Evolutionary conservation across 2,888 invertebrate species (phyloP).

Genomic region (Nudaria mundana): DNA sequence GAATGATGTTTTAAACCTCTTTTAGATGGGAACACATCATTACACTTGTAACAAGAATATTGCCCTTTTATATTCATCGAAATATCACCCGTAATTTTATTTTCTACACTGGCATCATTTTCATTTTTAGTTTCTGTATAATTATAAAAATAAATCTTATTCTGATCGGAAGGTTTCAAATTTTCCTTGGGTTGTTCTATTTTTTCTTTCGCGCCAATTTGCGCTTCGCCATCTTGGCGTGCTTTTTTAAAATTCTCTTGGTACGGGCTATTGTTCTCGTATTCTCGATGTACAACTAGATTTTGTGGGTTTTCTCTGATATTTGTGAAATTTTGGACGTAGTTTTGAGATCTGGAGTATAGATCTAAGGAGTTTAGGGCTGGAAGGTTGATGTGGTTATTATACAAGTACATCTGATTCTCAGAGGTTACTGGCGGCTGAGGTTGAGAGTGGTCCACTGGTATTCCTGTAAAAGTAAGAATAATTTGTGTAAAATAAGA

Average conservation of each 20-base stretch:
- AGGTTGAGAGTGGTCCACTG: conserved; percentile 38
- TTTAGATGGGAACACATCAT: conserved; percentile 62
- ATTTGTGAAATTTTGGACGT: conserved; percentile 49
- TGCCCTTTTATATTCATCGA: conserved; percentile 65
- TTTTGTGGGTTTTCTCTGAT: conserved; percentile 68
- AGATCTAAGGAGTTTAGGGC: conserved; percentile 49
- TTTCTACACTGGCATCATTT: conserved; percentile 41
- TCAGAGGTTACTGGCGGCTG: conserved; percentile 43
- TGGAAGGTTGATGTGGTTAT: conserved; percentile 51
- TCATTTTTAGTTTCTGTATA: conserved; percentile 29
- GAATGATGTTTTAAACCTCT: conserved; percentile 64
- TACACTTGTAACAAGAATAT: conserved; percentile 66
- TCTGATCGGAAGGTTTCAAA: conserved; percentile 58
- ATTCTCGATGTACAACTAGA: conserved; percentile 63
- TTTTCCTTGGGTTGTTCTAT: conserved; percentile 66
- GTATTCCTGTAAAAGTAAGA: conserved; percentile 56
- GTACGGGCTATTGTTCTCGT: conserved; percentile 56
- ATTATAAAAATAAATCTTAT: conserved; percentile 54
- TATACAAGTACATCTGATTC: conserved; percentile 55
- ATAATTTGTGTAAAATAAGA: no score
- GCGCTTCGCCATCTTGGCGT: conserved; percentile 35
- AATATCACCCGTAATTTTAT: conserved; percentile 52
- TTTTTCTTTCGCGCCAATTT: conserved; percentile 42
- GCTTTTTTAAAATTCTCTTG: conserved; percentile 57
- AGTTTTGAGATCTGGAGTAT: conserved; percentile 56